Evolutionary conservation across 2,113 vertebrate species (phyloP).

Genomic region (Leptosomus discolor): DNA sequence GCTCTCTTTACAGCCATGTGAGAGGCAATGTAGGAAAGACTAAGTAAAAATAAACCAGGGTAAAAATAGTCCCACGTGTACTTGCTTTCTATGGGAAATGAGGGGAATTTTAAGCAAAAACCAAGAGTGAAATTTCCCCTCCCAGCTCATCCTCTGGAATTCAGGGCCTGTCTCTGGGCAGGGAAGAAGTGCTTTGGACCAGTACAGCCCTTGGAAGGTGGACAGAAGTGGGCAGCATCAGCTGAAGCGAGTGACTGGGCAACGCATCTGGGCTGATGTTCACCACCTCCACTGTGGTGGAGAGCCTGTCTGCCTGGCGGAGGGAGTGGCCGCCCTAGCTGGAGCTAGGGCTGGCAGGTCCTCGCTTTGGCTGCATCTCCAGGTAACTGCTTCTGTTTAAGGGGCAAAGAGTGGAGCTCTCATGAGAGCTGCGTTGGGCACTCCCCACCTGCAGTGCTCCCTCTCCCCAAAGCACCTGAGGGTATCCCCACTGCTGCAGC

Average conservation of each 20-base stretch:
- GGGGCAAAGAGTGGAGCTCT: neutral
- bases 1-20: neutral
- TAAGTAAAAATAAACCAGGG: conserved; percentile 36
- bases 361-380: no score
- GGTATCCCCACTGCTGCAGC: rapidly evolving
- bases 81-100: neutral
- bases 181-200: neutral
- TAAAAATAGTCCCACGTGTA: conserved; percentile 47
- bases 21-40: neutral
- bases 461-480: no score
- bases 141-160: neutral
- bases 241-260: neutral
- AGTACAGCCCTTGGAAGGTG: neutral
- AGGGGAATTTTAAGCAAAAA: neutral
- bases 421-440: rapidly evolving
- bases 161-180: rapidly evolving
- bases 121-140: neutral
- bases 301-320: neutral
- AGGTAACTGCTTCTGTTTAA: neutral
- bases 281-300: neutral
- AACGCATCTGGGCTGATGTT: neutral
- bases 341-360: neutral
- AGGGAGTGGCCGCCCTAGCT: neutral
- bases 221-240: no score
- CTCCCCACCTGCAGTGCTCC: neutral